Conservation (phyloP, 2,797 vertebrate species). For the Cercopithecus neglectus region DNA sequence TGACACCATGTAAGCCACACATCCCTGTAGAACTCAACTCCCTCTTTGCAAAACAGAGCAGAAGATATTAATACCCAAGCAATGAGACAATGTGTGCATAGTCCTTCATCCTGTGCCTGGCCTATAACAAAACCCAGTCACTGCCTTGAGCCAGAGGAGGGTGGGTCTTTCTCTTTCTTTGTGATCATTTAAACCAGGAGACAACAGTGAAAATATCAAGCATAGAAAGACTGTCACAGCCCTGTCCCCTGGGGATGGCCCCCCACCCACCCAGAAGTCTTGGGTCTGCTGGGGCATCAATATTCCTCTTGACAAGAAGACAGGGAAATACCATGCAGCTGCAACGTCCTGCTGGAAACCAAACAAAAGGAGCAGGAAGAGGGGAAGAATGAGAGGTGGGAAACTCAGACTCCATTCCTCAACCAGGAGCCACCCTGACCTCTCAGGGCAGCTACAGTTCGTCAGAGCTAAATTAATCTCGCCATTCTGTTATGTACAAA, state of each 20-base stretch:
- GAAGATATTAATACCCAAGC: too few relatives aligned
- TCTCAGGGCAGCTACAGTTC: not conserved
- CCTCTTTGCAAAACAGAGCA: not conserved
- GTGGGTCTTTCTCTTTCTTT: constrained; percentile 2
- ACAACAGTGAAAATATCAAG: constrained; percentile 16
- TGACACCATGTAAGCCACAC: not conserved
- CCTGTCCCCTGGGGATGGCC: not conserved
- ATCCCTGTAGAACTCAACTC: not conserved
- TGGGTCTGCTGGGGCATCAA: not conserved
- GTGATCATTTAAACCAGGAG: constrained; percentile 16
- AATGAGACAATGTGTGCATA: fast-evolving
- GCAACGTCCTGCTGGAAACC: fast-evolving
- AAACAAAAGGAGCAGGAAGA: constrained; percentile 51
- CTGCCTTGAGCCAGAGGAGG: not conserved
- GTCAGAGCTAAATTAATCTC: constrained; percentile 57
- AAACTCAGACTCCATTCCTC: constrained; percentile 4
- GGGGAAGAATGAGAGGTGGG: constrained; percentile 9
- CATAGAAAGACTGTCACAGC: not conserved
- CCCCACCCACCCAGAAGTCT: not conserved
- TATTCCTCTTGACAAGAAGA: not conserved
- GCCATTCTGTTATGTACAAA: constrained; percentile 52
- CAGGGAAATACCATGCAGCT: constrained; percentile 22
- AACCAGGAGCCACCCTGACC: constrained; percentile 7
- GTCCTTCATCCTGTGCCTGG: not conserved
- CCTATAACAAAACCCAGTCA: not conserved